Evolutionary conservation across 30 jellyfish, hydroid and myxozoan species (phyloP), one percentile per base, ranked within the genome.

Genomic region (Aurelia coerulea): DNA sequence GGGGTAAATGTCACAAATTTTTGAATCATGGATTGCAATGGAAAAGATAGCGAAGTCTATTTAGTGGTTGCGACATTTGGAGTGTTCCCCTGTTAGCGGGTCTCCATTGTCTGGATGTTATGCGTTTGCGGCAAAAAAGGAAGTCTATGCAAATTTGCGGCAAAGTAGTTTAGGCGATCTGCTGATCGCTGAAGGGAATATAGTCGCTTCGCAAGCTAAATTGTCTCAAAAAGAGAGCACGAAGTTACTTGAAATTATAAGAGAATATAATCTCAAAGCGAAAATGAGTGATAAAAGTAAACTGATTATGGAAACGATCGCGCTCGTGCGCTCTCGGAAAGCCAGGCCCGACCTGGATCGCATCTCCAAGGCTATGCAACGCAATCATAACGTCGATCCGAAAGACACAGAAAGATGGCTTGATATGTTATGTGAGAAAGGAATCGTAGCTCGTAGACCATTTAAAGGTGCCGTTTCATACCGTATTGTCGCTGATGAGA

Each of bases 291-390:
- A 84, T 62, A 73, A 65, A 64, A 72, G 93, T 32, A 86, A 76
- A 62, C 42, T 86, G 75, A 73, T 89, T 2, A 56, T 89, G 81
- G 92, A 89, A 51, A 66, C 97, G n/a, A 89, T 89, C 50, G 82
- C 90, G 31, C 73, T 89, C 42, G 97, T 89, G 23, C 97, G 97
- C 71, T 89, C 97, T 39, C 83, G 97, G 80, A 89, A 89, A 72
- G 90, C 97, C 84, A 63, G 97, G 81, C 97, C 97, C 73, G 97
- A 89, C 68, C 76, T 89, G 49, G 97, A 89, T 53, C 97, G 97
- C 92, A 89, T 89, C 74, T 79, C 87, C 84, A 89, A 89, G 53
- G 74, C 97, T 23, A 89, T 89, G 97, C 97, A 80, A 73, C 70
- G 90, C 65, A 80, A 79, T 85, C 97, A 89, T 62, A 89, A 87